Conservation (phyloP, 1,140 invertebrate genomes). For the Zaprionus vittiger region DNA sequence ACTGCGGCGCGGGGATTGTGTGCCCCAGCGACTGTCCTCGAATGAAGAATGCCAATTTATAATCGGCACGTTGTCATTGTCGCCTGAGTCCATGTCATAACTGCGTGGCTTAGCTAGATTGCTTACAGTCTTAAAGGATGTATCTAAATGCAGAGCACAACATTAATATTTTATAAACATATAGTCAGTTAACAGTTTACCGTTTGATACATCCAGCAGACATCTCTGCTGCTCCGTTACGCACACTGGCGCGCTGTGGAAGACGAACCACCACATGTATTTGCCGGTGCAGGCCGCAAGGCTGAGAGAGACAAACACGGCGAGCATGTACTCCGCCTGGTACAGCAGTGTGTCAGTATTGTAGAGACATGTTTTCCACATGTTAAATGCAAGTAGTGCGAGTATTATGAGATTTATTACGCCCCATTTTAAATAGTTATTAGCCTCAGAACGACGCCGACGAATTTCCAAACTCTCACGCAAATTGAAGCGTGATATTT, state of each 20-base stretch:
- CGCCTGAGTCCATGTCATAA: slow-evolving; percentile 33
- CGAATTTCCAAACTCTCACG: slow-evolving; percentile 62
- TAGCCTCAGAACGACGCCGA: slow-evolving; percentile 49
- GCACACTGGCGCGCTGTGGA: slow-evolving; percentile 66
- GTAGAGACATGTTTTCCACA: slow-evolving; percentile 55
- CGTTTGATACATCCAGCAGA: slow-evolving; percentile 77
- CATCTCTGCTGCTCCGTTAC: slow-evolving; percentile 82
- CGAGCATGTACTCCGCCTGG: slow-evolving; percentile 78
- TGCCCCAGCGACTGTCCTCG: slow-evolving; percentile 68
- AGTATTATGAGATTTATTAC: slow-evolving; percentile 62
- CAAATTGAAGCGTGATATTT: slow-evolving; percentile 40
- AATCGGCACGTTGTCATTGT: slow-evolving; percentile 52
- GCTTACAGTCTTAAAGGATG: slow-evolving; percentile 44
- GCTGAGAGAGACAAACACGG: slow-evolving; percentile 77
- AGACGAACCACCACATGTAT: slow-evolving; percentile 75
- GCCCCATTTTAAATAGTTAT: slow-evolving; percentile 73
- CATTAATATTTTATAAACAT: background rate
- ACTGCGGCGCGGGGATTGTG: slow-evolving; percentile 62
- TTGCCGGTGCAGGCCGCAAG: slow-evolving; percentile 83
- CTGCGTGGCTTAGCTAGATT: slow-evolving; percentile 24
- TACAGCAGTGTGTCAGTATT: slow-evolving; percentile 52
- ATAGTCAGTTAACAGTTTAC: slow-evolving; percentile 14
- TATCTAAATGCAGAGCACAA: slow-evolving; percentile 47
- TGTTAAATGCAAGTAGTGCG: slow-evolving; percentile 61
- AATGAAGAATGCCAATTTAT: slow-evolving; percentile 83